Percentiles rank a stretch among this genome's conserved stretches.
phyloP scores from a whole-genome alignment of 2,113 vertebrate species.

The Piprites chloris region DNA sequence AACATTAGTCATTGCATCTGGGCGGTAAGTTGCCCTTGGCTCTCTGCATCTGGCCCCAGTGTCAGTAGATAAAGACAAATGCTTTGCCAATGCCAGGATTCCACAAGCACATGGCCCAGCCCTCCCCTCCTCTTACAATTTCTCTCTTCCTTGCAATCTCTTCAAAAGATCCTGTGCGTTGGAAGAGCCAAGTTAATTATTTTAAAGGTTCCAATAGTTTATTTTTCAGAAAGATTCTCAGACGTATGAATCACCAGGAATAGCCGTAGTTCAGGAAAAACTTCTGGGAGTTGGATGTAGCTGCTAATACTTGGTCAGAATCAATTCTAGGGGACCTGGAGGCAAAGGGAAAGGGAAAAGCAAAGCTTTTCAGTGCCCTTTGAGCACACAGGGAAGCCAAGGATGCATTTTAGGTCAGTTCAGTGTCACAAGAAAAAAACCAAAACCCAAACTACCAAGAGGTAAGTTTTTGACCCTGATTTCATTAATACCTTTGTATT shows the following conservation, averaged over 20 bases:
- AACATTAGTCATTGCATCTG: conserved; percentile 35
- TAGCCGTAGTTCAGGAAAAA: conserved; percentile 3
- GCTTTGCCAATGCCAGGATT: not conserved
- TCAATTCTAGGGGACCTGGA: not conserved
- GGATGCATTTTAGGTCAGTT: not conserved
- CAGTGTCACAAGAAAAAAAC: not conserved
- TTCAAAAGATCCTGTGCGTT: conserved; percentile 9
- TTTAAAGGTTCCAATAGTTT: conserved; percentile 54
- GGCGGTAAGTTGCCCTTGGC: conserved; percentile 45
- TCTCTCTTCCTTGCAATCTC: conserved; percentile 27
- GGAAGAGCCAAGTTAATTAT: conserved; percentile 51
- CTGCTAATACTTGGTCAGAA: conserved; percentile 31
- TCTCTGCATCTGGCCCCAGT: not conserved
- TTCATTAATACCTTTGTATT: not conserved
- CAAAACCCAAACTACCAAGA: not conserved
- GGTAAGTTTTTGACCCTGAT: not conserved
- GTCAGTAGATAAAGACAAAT: conserved; percentile 22
- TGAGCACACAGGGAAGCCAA: not conserved
- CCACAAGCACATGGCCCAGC: not conserved
- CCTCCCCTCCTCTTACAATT: not conserved
- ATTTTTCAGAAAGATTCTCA: conserved; percentile 59
- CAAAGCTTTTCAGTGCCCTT: not conserved
- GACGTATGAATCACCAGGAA: conserved; percentile 63
- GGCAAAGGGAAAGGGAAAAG: not conserved
- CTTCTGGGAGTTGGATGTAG: conserved; percentile 20